Base-by-base conservation (phyloP, 2,888 invertebrate genomes). In the Stenurella melanura region DNA sequence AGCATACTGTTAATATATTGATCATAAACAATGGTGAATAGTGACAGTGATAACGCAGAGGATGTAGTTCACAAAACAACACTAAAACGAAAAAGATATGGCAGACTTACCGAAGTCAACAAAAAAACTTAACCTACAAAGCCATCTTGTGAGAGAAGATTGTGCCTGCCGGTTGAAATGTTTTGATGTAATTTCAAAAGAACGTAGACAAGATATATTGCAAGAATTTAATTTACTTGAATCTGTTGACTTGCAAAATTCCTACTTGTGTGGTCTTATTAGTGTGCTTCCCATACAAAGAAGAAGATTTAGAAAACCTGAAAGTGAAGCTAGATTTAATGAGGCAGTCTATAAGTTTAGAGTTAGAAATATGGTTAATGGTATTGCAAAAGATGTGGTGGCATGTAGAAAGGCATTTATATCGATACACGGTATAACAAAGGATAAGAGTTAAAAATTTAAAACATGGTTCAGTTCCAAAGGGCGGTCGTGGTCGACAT, bases 251-350 rank as follows among this genome's bases (percentile, higher is more conserved):
- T 10, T 34, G 18, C 61, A 60, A 61, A 71, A 71, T 71, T 34
- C 42, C 30, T 71, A 71, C 50, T 42, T 71, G 15, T 71, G 60
- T 61, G 70, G 60, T 19, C 21, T 71, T 10, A 71, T 71, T 58
- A 54, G 6, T 34, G 69, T 58, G 50, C 18, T 69, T 26, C 58
- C 69, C 10, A 58, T 69, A 34, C 12, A 21, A 54, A 34, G 42
- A 74, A 71, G 67, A 70, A 34, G 72, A 34, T 61, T 61, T 34
- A 71, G 61, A 67, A 72, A 75, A 75, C 67, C 71, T 38, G 66
- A 75, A 72, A 19, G 60, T 17, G 67, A 67, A 72, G 75, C 72
- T 54, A 67, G 67, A 66, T 66, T 66, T 18, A 60, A 61, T 61
- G 21, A 42, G 12, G 60, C 21, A 18, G 19, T 2, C 19, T 71